phyloP scores from a whole-genome alignment of 2,888 invertebrate genomes.

The Temnothorax unifasciatus region DNA sequence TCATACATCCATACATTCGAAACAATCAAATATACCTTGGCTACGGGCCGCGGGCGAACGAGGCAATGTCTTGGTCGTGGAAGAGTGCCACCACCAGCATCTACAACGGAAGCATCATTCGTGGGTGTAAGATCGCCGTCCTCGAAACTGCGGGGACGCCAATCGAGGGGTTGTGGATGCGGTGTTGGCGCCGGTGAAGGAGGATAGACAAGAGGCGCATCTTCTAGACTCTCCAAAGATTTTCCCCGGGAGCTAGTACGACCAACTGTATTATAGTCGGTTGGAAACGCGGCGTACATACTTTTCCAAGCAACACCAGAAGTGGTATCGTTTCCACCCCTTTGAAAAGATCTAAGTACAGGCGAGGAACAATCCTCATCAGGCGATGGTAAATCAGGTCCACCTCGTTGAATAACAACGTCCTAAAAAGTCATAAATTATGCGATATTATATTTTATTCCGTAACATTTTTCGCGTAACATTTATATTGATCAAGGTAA shows the following conservation, averaged over 20 bases:
- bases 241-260: constrained; percentile 93
- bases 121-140: constrained; percentile 97
- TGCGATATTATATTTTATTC: not conserved
- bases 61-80: constrained; percentile 93
- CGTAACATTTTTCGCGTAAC: not conserved
- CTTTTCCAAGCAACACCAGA: constrained; percentile 83
- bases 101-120: constrained; percentile 89
- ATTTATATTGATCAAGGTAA: not conserved
- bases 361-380: constrained; percentile 85
- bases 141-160: constrained; percentile 93
- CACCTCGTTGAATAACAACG: constrained; percentile 84
- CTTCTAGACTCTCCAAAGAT: constrained; percentile 94
- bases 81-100: constrained; percentile 92
- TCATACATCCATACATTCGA: not conserved
- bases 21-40: constrained; percentile 88
- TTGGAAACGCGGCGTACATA: constrained; percentile 84
- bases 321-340: constrained; percentile 74
- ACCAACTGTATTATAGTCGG: constrained; percentile 77
- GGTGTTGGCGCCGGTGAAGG: constrained; percentile 83
- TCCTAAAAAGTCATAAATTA: constrained; percentile 75
- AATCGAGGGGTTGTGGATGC: constrained; percentile 87
- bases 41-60: constrained; percentile 93
- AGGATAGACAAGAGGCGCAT: constrained; percentile 87
- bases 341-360: constrained; percentile 84
- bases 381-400: constrained; percentile 84